Percentiles rank a stretch among this genome's conserved stretches.
Evolutionary conservation across 1,140 invertebrate species (phyloP).

Genomic region (Formica exsecta): DNA sequence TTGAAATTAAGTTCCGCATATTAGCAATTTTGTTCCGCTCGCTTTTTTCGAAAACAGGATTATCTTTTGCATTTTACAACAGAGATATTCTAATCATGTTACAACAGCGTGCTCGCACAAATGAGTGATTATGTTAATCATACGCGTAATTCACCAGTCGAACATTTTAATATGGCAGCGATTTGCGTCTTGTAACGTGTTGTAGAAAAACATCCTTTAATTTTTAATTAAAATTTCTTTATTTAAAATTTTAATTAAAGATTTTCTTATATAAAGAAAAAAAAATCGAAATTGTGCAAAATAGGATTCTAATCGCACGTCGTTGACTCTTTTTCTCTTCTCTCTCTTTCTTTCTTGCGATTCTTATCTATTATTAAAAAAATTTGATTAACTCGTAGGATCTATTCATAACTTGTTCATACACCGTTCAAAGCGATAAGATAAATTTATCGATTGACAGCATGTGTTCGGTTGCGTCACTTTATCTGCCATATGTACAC

Average conservation of each 20-base stretch:
- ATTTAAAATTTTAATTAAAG: slow-evolving; percentile 13
- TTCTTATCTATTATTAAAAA: background rate
- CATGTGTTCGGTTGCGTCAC: slow-evolving; percentile 22
- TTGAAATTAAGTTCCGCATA: slow-evolving; percentile 21
- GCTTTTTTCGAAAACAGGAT: slow-evolving; percentile 1
- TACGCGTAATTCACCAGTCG: background rate
- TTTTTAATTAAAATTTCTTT: slow-evolving; percentile 19
- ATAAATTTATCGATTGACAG: slow-evolving; percentile 35
- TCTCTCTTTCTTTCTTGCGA: background rate
- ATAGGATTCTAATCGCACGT: background rate
- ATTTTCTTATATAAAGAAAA: background rate
- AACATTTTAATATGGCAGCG: background rate
- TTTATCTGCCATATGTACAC: slow-evolving; percentile 32
- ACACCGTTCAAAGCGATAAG: slow-evolving; percentile 9
- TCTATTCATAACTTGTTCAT: background rate
- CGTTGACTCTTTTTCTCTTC: background rate
- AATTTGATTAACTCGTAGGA: background rate
- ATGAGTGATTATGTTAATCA: background rate
- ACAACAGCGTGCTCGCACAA: background rate
- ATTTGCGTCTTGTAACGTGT: background rate
- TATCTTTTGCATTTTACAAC: background rate
- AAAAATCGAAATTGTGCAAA: background rate
- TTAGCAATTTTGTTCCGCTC: slow-evolving; percentile 13
- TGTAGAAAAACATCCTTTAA: background rate
- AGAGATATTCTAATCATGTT: slow-evolving; percentile 12